phyloP scores from a whole-genome alignment of 2,797 vertebrate species.

The Phataginus tetradactyla region DNA sequence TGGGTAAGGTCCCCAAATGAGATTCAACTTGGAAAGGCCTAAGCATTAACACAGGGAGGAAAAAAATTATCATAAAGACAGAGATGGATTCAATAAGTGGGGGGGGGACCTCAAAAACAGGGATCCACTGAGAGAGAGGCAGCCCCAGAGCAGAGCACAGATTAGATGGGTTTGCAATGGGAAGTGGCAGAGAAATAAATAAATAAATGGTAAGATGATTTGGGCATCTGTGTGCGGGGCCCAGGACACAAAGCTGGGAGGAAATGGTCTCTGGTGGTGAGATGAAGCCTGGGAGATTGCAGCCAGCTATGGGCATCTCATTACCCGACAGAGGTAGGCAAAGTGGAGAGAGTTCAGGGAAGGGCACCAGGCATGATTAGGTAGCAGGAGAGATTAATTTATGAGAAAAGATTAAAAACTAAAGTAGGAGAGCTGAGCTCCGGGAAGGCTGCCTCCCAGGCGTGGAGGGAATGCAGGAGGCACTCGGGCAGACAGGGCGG shows the following conservation, averaged over 20 bases:
- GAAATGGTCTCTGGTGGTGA: constrained; percentile 17
- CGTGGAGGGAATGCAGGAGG: background rate
- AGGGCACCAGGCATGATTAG: constrained; percentile 72
- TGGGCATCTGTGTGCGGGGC: background rate
- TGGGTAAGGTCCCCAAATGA: constrained; percentile 21
- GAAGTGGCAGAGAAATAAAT: constrained; percentile 53
- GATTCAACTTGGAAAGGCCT: background rate
- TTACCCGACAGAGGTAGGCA: constrained; percentile 55
- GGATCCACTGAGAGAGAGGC: background rate
- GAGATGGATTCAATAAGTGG: constrained; percentile 9
- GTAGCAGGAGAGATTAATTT: constrained; percentile 75
- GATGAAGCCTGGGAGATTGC: constrained; percentile 30
- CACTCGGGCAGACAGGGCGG: rapidly evolving
- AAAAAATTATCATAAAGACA: constrained; percentile 59
- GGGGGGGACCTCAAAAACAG: background rate
- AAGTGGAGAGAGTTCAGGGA: constrained; percentile 68
- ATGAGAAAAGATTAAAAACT: constrained; percentile 75
- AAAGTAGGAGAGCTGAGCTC: constrained; percentile 8
- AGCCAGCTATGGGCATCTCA: constrained; percentile 65
- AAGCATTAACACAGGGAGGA: background rate
- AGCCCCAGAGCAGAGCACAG: constrained; percentile 12
- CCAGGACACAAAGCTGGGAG: constrained; percentile 19
- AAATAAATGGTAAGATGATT: constrained; percentile 15
- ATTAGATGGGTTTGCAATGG: constrained; percentile 46
- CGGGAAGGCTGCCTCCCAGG: background rate